Evolutionary conservation across 1,140 invertebrate genomes (phyloP), one percentile per base, ranked within the genome.

Genomic region (Procambarus clarkii): DNA sequence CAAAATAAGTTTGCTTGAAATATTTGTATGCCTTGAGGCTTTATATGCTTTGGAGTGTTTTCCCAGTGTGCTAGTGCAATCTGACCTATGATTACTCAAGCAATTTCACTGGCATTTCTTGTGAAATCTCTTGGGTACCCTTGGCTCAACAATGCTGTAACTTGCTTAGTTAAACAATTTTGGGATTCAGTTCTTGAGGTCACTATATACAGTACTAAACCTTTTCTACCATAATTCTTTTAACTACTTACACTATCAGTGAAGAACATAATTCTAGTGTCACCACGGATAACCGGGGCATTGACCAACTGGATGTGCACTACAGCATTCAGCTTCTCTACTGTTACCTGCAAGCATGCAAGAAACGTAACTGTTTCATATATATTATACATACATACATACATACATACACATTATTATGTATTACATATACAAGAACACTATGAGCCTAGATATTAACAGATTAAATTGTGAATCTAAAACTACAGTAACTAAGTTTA

Each of bases 231-330:
- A 34, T 34, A 34, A 34, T 34, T 34, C 3, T 21, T 69, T 69
- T 18, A 18, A 4, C 64, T 34, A 92, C 92, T 93, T 82, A 93
- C 92, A 90, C 84, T 93, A 44, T 91, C 87, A 48, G 92, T 88
- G 76, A 81, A 86, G 82, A 93, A 93, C 92, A 93, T 92, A 60
- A 93, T 88, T 60, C 91, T 91, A 13, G 92, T 93, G 69, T 93
- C 92, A 0, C 92, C 92, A n/a, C 84, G 77, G 1, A 93, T 60
- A 11, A 89, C 74, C 18, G 92, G 92, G 3, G 86, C 44, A 24
- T 91, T 91, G 34, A 92, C 54, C 54, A 93, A 76, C 71, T 92
- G 50, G 34, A 93, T 88, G 90, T 92, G 81, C 11, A 93, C 90
- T 44, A 91, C 46, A 7, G 81, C 92, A 71, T 74, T 69, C 76